Base-by-base conservation (phyloP, 2,797 vertebrate genomes). In the Sebastes itinus region DNA sequence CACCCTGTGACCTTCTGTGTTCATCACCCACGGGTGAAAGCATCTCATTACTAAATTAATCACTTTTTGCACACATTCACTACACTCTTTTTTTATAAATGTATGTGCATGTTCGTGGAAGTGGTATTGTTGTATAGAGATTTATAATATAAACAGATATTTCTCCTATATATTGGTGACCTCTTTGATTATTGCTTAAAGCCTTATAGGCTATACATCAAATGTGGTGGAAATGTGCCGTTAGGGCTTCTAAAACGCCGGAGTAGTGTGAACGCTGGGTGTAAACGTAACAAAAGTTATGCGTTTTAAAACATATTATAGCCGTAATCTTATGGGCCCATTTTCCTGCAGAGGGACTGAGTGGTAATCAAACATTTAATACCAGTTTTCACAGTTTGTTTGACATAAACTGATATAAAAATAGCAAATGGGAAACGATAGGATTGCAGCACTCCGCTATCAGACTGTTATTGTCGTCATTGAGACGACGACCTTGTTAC, bases 21-120 rank as follows among this genome's bases (percentile, higher is more conserved):
- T 81, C 59, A 72, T 20, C 77, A 76, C 78, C 72, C 49, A 67
- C 60, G 87, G 85, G 72, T 64, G 63, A 81, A 72, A 81, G 63
- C 79, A 83, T 86, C 76, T 86, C 75, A 81, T 85, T 80, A 79
- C 28, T 72, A 69, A 30, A 70, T 84, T 75, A 90, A 88, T 81
- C 25, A 69, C 55, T 66, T 72, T 75, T 60, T 49, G 5, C 58
- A 23, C 78, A 55, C 25, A 18, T 80, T 66, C 14, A 23, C 35
- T 30, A 52, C 38, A 42, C 1, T 25, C 60, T 71, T 62, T 22
- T 55, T 2, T n/a, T 3, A 2, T 46, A 4, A 22, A 35, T 55
- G 6, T 23, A 20, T 20, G 2, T 12, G 1, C 5, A 11, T 5
- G 32, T 23, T 10, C 1, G 1, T 2, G 72, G 11, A 10, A 25